These are phyloP conservation scores for Datnioides undecimradiatus DNA, from an alignment of 2,113 vertebrate genomes.

Conservation along the genomic window DNA sequence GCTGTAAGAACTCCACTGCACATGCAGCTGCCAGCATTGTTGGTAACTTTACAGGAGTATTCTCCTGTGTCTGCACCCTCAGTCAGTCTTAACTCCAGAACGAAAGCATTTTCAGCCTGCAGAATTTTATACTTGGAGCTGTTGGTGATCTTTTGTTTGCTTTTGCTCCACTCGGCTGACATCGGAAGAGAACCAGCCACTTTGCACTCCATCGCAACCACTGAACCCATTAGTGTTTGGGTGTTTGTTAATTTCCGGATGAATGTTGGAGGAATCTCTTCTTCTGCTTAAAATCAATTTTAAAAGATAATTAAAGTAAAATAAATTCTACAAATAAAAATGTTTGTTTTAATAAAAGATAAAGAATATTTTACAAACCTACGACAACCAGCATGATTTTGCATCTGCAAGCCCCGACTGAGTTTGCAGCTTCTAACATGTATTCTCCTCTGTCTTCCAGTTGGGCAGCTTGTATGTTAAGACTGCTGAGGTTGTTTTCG, in stretches of 20 bases:
- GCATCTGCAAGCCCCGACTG: conserved; percentile 89
- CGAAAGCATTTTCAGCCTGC: conserved; percentile 86
- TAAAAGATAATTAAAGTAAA: conserved; percentile 50
- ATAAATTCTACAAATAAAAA: not conserved
- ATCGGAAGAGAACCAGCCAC: conserved; percentile 91
- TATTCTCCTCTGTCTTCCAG: conserved; percentile 90
- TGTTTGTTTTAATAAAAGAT: not conserved
- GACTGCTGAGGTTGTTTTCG: conserved; percentile 88
- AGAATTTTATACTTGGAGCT: conserved; percentile 88
- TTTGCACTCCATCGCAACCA: conserved; percentile 90
- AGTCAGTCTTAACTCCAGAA: conserved; percentile 86
- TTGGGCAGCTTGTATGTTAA: conserved; percentile 88
- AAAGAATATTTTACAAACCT: conserved; percentile 85
- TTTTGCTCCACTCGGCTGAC: conserved; percentile 91
- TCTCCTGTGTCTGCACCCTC: conserved; percentile 89
- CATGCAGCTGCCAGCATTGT: conserved; percentile 88
- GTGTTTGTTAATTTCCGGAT: conserved; percentile 90
- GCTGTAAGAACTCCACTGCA: conserved; percentile 91
- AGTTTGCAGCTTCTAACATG: conserved; percentile 90
- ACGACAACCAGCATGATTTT: conserved; percentile 88
- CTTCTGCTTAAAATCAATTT: conserved; percentile 85
- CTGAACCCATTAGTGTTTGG: conserved; percentile 88
- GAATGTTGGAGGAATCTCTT: conserved; percentile 91
- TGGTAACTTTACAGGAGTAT: conserved; percentile 90
- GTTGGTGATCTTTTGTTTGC: conserved; percentile 87